Conservation (phyloP, 1,140 invertebrate species). For the Zelostemma sp. region DNA sequence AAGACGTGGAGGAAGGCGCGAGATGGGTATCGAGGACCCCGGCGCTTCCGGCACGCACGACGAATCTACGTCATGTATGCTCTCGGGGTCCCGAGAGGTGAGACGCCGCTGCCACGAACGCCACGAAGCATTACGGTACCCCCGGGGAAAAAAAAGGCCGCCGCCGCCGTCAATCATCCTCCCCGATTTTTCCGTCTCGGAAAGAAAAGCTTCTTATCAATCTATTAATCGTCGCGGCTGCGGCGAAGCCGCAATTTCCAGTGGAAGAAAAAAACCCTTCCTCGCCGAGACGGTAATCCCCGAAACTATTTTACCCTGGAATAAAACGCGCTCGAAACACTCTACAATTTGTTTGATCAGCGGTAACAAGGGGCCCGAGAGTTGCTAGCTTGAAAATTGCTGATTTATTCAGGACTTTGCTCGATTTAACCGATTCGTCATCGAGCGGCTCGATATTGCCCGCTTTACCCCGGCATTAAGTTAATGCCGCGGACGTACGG, state of each 20-base stretch:
- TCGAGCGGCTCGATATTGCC: constrained; percentile 24
- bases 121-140: constrained; percentile 6
- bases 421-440: constrained; percentile 28
- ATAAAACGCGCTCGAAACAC: background rate
- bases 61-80: constrained; percentile 9
- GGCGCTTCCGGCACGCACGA: constrained; percentile 16
- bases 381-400: background rate
- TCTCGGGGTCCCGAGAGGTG: constrained; percentile 9
- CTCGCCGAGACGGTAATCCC: background rate
- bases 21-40: constrained; percentile 8
- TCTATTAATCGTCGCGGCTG: background rate
- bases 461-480: constrained; percentile 24
- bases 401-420: constrained; percentile 11
- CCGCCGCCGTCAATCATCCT: no score
- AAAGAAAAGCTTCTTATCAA: constrained; percentile 1
- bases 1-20: background rate
- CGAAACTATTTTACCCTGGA: no score
- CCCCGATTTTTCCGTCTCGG: no score
- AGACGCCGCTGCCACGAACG: constrained; percentile 1
- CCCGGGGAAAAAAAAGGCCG: no score
- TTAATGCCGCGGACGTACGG: constrained; percentile 17
- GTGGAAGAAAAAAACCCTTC: no score
- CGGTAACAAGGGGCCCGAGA: constrained; percentile 1
- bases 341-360: constrained; percentile 16
- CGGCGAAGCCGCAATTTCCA: constrained; percentile 5